phyloP scores from a whole-genome alignment of 2,797 vertebrate genomes.

The Phataginus tricuspis region DNA sequence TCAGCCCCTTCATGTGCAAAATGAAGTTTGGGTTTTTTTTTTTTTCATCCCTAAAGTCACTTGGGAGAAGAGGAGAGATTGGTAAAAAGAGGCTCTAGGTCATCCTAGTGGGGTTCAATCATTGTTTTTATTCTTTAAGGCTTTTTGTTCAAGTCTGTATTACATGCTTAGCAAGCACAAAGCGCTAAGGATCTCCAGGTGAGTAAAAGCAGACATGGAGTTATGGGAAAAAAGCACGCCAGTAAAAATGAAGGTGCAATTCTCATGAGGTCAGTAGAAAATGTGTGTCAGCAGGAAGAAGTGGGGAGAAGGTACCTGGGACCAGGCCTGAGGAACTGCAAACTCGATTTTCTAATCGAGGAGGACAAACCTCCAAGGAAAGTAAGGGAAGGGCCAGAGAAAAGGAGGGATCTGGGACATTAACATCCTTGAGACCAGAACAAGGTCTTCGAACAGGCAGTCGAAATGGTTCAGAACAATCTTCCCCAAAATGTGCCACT shows the following conservation, averaged over 20 bases:
- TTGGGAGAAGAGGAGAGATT: background rate
- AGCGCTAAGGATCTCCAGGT: background rate
- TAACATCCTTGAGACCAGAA: background rate
- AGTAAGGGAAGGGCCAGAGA: background rate
- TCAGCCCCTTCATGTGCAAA: background rate
- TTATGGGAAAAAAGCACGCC: background rate
- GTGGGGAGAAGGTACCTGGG: background rate
- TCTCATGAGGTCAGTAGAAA: background rate
- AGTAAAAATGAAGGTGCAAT: background rate
- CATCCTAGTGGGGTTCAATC: background rate
- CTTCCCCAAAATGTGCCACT: no score
- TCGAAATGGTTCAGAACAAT: no score
- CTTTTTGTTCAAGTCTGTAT: background rate
- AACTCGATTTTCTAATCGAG: background rate
- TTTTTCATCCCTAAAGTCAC: background rate
- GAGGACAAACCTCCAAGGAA: background rate
- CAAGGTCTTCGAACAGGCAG: background rate
- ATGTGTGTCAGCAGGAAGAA: background rate
- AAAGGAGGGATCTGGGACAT: background rate
- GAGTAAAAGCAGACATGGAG: background rate
- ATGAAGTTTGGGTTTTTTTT: background rate
- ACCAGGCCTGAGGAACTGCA: background rate
- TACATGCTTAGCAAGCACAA: background rate
- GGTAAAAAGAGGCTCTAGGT: background rate
- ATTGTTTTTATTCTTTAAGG: background rate